Evolutionary conservation across 2,113 vertebrate species (phyloP).

Genomic region (Sardina pilchardus): DNA sequence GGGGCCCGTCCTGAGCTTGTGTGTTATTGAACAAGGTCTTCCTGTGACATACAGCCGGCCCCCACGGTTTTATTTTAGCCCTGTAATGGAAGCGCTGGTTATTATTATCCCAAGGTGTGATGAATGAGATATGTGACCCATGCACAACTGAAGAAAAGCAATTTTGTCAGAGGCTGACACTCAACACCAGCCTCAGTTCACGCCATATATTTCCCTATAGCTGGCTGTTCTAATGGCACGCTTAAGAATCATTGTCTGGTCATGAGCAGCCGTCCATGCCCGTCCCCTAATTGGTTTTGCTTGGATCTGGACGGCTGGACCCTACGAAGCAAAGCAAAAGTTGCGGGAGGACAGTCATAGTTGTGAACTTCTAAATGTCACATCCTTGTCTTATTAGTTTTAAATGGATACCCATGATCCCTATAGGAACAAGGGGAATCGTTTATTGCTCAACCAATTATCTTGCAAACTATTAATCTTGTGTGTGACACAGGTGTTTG

Average conservation of each 20-base stretch:
- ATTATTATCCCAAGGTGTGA: slow-evolving; percentile 31
- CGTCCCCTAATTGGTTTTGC: slow-evolving; percentile 8
- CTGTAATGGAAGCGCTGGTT: slow-evolving; percentile 33
- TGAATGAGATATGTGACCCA: slow-evolving; percentile 47
- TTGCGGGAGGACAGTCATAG: neutral
- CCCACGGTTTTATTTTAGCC: slow-evolving; percentile 23
- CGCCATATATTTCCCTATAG: slow-evolving; percentile 36
- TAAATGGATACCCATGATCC: neutral
- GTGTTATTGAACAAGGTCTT: slow-evolving; percentile 29
- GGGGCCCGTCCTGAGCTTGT: neutral
- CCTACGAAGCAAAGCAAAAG: neutral
- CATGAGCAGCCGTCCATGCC: slow-evolving; percentile 15
- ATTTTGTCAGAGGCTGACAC: slow-evolving; percentile 46
- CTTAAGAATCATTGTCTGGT: slow-evolving; percentile 14
- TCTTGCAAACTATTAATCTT: neutral
- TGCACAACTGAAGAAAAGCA: slow-evolving; percentile 51
- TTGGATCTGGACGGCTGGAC: neutral
- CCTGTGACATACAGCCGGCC: slow-evolving; percentile 23
- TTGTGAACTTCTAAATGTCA: slow-evolving; percentile 12
- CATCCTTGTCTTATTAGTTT: neutral
- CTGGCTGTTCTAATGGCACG: slow-evolving; percentile 11
- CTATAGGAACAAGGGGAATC: neutral
- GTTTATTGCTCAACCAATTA: neutral
- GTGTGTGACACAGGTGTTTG: neutral
- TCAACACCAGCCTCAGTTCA: slow-evolving; percentile 40